Base-by-base conservation (phyloP, 2,113 vertebrate species). In the Urocitellus parryii region DNA sequence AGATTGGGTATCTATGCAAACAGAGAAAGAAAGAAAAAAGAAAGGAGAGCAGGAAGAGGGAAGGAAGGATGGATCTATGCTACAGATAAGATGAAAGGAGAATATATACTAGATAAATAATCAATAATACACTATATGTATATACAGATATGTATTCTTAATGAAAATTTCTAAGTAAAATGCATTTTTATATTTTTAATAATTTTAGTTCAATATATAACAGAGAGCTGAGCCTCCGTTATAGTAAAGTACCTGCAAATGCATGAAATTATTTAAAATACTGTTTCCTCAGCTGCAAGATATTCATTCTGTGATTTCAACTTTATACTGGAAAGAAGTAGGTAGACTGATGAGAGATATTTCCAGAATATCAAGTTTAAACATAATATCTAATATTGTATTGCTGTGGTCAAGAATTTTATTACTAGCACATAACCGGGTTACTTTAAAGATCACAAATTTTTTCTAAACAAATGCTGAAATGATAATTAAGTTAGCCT, bases 391-490 rank as follows among this genome's bases (percentile, higher is more conserved):
- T 29, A 88, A 42, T n/a, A 77, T 12, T 86, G 29, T 5, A 16
- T 79, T 88, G 24, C 18, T 92, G 9, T 56, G 45, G 29, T 58
- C 53, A 95, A 72, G 32, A 88, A 56, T 94, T 95, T 93, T 87
- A 51, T 86, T 86, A 51, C 22, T 20, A 37, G 58, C 70, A 61
- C 6, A 72, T 53, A 85, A 67, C 81, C 24, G 80, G 78, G 53
- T 80, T 78, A 45, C 39, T 89, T 42, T 79, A 92, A 34, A 90
- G 34, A 11, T 86, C 6, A 81, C 22, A 92, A 48, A 25, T 4
- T 83, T 87, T 72, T 56, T 72, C 20, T 32, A 73, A 91, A 78
- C 9, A 53, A 92, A 86, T 32, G 5, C 34, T 84, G 32, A 51
- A 51, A 13, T 51, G 48, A 51, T 51, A 51, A 51, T 51, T 51